Conservation (phyloP, 92 coral and sea anemone genomes). For the Porites rus region DNA sequence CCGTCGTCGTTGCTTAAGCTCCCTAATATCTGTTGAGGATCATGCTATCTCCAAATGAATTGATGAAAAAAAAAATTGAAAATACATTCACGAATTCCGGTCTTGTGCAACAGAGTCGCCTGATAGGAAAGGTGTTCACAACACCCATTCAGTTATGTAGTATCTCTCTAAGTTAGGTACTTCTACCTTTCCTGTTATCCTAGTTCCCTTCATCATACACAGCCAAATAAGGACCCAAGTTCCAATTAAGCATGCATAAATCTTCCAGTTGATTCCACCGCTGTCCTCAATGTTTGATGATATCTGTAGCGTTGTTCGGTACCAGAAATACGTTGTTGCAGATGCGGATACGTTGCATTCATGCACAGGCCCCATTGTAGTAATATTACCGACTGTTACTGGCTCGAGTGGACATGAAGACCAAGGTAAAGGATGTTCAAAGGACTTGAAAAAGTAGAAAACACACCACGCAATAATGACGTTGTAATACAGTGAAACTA, state of each 20-base stretch:
- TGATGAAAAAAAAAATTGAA: no score
- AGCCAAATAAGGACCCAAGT: conserved; percentile 94
- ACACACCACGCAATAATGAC: conserved; percentile 98
- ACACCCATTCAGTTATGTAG: no score
- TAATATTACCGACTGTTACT: conserved; percentile 71
- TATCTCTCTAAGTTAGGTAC: no score
- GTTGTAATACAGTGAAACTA: conserved; percentile 95
- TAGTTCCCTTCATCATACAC: conserved; percentile 98
- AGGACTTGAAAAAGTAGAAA: conserved; percentile 94
- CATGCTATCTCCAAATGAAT: no score
- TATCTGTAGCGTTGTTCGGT: conserved; percentile 85
- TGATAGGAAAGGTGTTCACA: no score
- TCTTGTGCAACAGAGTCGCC: no score
- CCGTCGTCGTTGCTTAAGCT: no score
- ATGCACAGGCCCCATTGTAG: conserved; percentile 67
- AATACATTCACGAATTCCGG: no score
- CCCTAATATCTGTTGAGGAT: no score
- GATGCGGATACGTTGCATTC: conserved; percentile 73
- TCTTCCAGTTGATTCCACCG: conserved; percentile 92
- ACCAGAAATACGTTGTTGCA: conserved; percentile 97
- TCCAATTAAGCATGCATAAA: conserved; percentile 87
- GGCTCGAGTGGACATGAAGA: conserved; percentile 84
- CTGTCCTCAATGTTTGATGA: conserved; percentile 87
- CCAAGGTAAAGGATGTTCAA: conserved; percentile 97
- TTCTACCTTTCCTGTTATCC: conserved; percentile 95